These are phyloP conservation scores for Ciona savignyi DNA, from an alignment of 23 tunicate genomes.

Conservation along the genomic window DNA sequence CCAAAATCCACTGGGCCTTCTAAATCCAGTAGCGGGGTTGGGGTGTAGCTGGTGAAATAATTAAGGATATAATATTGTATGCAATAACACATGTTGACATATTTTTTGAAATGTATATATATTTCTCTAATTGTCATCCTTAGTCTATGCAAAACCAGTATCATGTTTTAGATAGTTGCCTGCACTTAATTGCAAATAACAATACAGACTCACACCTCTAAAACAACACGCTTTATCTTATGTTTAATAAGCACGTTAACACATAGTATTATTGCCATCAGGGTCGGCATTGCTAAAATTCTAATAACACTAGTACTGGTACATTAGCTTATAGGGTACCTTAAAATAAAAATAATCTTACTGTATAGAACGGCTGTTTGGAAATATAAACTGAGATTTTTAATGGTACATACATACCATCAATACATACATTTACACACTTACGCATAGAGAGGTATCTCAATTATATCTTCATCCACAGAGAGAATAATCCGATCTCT, in stretches of 20 bases:
- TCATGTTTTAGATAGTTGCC: neutral
- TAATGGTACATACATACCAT: neutral
- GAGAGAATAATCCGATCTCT: constrained; percentile 69
- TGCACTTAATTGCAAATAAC: neutral
- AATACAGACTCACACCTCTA: too few species aligned
- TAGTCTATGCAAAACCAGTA: too few species aligned
- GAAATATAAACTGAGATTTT: neutral
- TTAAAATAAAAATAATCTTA: neutral
- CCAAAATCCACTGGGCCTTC: constrained; percentile 95
- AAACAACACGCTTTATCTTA: too few species aligned
- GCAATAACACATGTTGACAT: too few species aligned
- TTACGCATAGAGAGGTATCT: constrained; percentile 92
- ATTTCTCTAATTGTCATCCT: too few species aligned
- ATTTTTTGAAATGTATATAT: too few species aligned
- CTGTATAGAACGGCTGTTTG: neutral
- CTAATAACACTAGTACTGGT: too few species aligned
- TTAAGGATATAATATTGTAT: neutral
- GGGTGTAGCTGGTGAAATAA: constrained; percentile 50
- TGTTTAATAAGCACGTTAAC: too few species aligned
- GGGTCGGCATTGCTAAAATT: too few species aligned
- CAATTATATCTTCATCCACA: constrained; percentile 74
- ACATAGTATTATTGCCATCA: too few species aligned
- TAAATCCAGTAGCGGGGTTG: constrained; percentile 76
- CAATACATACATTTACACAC: constrained; percentile 1
- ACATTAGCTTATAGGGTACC: neutral